These are phyloP conservation scores for Elaphurus davidianus DNA, from an alignment of 2,113 vertebrate species.

Conservation along the genomic window DNA sequence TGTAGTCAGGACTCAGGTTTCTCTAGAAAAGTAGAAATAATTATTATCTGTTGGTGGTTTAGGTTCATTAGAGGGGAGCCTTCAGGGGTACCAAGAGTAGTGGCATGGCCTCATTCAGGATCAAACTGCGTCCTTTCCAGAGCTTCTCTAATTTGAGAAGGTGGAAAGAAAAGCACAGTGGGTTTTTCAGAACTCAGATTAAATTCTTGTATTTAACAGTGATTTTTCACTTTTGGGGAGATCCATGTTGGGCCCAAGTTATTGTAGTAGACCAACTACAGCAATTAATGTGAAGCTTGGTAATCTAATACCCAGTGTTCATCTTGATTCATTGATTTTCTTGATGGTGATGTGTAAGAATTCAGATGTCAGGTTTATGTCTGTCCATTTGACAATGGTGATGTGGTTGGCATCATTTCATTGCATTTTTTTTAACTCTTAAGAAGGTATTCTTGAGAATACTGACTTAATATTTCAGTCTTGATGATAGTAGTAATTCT, in stretches of 20 bases:
- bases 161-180: not conserved
- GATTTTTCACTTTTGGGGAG: not conserved
- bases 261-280: not conserved
- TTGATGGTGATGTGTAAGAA: not conserved
- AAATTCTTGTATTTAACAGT: not conserved
- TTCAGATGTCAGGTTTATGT: not conserved
- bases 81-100: not conserved
- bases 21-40: not conserved
- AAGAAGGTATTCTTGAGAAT: not conserved
- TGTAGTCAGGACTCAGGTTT: not conserved
- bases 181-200: not conserved
- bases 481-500: not conserved
- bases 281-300: not conserved
- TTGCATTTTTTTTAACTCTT: not conserved
- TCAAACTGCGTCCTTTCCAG: not conserved
- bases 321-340: not conserved
- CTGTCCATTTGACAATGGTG: not conserved
- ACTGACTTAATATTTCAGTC: not conserved
- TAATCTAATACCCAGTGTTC: not conserved
- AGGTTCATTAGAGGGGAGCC: not conserved
- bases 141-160: not conserved
- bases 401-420: not conserved
- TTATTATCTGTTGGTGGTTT: not conserved
- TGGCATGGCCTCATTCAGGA: not conserved
- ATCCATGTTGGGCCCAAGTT: not conserved